phyloP scores from a whole-genome alignment of 2,888 invertebrate species.

The Chelonus formosanus region DNA sequence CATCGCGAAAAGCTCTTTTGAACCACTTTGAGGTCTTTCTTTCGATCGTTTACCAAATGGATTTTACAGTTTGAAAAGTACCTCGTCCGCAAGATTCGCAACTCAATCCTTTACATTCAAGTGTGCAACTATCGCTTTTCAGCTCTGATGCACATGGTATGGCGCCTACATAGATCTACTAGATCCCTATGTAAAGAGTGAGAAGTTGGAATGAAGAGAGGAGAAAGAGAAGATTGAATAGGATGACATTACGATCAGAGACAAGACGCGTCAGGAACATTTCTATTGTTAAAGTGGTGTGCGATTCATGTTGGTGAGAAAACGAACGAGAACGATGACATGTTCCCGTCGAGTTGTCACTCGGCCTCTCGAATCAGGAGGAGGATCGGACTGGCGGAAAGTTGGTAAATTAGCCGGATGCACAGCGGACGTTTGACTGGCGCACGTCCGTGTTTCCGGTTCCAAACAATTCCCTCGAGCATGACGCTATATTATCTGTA shows the following conservation, averaged over 20 bases:
- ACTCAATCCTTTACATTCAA: slow-evolving; percentile 3
- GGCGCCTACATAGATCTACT: neutral
- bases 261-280: slow-evolving; percentile 1
- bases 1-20: neutral
- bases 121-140: slow-evolving; percentile 7
- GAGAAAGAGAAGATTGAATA: slow-evolving; percentile 13
- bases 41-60: slow-evolving; percentile 7
- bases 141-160: neutral
- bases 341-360: slow-evolving; percentile 19
- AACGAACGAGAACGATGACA: slow-evolving; percentile 18
- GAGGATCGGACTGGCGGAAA: slow-evolving; percentile 30
- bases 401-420: slow-evolving; percentile 37
- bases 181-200: too few species aligned
- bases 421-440: slow-evolving; percentile 28
- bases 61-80: slow-evolving; percentile 2
- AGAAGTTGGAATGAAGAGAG: neutral
- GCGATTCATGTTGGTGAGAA: neutral
- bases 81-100: slow-evolving; percentile 9
- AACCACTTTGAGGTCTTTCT: slow-evolving; percentile 17
- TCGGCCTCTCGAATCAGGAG: slow-evolving; percentile 6
- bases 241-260: neutral
- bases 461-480: slow-evolving; percentile 28
- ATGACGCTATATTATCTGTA: slow-evolving; percentile 15
- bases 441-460: slow-evolving; percentile 29
- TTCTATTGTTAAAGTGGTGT: slow-evolving; percentile 11